Base-by-base conservation (phyloP, 2,888 invertebrate species). In the Nomada fabriciana region DNA sequence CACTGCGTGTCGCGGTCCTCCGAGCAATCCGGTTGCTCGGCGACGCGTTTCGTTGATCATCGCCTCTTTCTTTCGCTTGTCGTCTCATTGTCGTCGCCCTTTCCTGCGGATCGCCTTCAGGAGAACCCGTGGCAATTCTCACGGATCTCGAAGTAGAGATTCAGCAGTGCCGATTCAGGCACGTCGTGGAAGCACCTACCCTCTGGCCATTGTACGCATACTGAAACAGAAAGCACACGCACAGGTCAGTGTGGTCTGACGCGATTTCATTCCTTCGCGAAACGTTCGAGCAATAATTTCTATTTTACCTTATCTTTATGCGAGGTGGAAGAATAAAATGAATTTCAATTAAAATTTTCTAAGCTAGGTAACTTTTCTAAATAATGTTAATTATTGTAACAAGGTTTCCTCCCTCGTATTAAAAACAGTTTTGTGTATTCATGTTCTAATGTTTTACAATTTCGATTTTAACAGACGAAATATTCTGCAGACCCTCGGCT, bases 151-250 rank as follows among this genome's bases (percentile, higher is more conserved):
- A 90, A 92, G 90, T 91, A 93, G 88, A 93, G 91, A 90, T 91
- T 93, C 90, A 92, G 90, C 86, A 93, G 86, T 91, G 93, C 92
- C 92, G 93, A 92, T 87, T 92, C 91, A 53, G 92, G 91, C 90
- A 93, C 92, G 88, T 93, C 91, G 89, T 93, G 92, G 92, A 93
- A 91, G 89, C 92, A 95, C 96, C 96, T 96, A 97, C 97, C 97
- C 96, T 97, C 97, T 90, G 97, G 97, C 98, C 98, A 98, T 94
- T 97, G 98, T 94, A 98, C 97, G 95, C 97, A 97, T 94, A 98
- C 97, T 96, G 97, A 94, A 96, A 97, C 96, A 96, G 94, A 94
- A 93, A 92, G 90, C 53, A 68, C 1, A 36, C 3, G 11, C 2
- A 15, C 47, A 29, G 13, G 57, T 57, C 25, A 23, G 11, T 2